Evolutionary conservation across 2,888 invertebrate species (phyloP).

Genomic region (Sepiola atlantica): DNA sequence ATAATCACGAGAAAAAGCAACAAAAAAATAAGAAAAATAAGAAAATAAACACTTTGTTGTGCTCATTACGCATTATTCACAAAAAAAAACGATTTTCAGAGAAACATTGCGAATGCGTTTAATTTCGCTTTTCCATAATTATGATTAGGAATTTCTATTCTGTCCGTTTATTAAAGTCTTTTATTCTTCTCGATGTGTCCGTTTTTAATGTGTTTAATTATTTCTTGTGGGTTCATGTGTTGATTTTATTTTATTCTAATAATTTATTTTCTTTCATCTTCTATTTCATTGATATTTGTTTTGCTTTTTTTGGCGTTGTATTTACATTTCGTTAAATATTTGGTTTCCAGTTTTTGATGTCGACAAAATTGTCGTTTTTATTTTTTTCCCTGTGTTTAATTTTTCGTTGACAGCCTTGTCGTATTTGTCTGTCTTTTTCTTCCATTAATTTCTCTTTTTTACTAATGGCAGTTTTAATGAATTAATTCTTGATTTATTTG

Average conservation of each 20-base stretch:
- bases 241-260: background rate
- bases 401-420: background rate
- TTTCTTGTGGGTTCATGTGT: background rate
- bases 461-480: too few species aligned
- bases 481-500: background rate
- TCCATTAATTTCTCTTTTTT: background rate
- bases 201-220: background rate
- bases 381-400: too few species aligned
- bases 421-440: background rate
- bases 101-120: background rate
- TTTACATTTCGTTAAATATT: background rate
- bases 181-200: background rate
- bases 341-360: background rate
- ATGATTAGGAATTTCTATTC: background rate
- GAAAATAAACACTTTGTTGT: background rate
- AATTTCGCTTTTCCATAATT: background rate
- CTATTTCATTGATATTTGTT: background rate
- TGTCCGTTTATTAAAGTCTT: background rate
- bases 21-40: background rate
- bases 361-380: background rate
- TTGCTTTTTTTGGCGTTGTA: background rate
- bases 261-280: background rate
- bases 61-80: background rate
- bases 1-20: background rate
- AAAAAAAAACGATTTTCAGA: background rate